Evolutionary conservation across 2,113 vertebrate species (phyloP), one percentile per base, ranked within the genome.

Genomic region (Tragelaphus strepsiceros): DNA sequence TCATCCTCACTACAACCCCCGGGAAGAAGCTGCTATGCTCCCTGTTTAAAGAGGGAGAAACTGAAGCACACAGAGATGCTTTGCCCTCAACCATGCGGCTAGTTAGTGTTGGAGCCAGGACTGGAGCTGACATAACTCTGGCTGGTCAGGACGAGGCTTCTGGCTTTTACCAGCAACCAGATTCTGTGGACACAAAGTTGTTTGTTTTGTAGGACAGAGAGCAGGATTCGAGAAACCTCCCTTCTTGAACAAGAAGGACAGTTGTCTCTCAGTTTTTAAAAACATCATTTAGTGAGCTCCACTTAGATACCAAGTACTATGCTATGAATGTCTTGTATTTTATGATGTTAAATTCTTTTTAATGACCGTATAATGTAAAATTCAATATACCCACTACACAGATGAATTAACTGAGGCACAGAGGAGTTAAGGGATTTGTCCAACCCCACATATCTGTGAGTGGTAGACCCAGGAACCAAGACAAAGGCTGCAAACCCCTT

Each of bases 211-310:
- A 26, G 77, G 35, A 46, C 13, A 5, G 8, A 21, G 54, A 26
- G 6, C 19, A 12, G 59, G 64, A 24, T 28, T 11, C 1, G 0
- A 67, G 24, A 1, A 10, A 10, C 46, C 32, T 24, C 43, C 24
- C 35, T 30, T 43, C 67, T 53, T 10, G 21, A 64, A 16, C 17
- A 26, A 53, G 82, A 93, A 51, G 22, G 14, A 28, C 51, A 54
- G 39, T 24, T 6, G 26, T 53, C 61, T 90, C 84, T 15, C 51
- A n/a, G 22, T 58, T 53, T 77, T 59, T 77, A 10, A 88, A 35
- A 78, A 32, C 17, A 22, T 56, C 4, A 5, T 49, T 22, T 30
- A 35, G 16, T 62, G 58, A 53, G 9, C 35, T 64, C 91, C 53
- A 35, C 53, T 26, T 30, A 1, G 5, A 13, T 28, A 49, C 46